These are phyloP conservation scores for Papilio dardanus DNA, from an alignment of 1,140 invertebrate genomes.

Conservation along the genomic window DNA sequence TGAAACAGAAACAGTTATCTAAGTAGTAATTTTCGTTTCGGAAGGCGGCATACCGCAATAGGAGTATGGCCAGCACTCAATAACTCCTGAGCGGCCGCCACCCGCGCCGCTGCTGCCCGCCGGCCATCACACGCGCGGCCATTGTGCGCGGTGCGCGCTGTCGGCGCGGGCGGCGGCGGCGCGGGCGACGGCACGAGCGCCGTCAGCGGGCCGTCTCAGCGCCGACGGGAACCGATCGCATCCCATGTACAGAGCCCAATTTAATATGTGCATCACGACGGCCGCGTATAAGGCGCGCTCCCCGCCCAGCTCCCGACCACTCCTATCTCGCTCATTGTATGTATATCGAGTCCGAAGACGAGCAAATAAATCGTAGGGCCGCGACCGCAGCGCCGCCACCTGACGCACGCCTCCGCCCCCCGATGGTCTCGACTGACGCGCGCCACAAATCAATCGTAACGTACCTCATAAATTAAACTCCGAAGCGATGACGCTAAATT, in stretches of 20 bases:
- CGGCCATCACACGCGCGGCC: constrained; percentile 62
- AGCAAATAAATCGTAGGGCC: constrained; percentile 69
- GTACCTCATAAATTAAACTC: constrained; percentile 79
- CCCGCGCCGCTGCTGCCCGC: constrained; percentile 58
- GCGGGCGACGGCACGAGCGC: constrained; percentile 57
- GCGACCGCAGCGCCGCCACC: constrained; percentile 40
- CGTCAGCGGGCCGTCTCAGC: constrained; percentile 70
- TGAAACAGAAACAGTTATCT: background rate
- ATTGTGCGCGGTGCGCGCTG: constrained; percentile 53
- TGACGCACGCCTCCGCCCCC: constrained; percentile 26
- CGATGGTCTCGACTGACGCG: background rate
- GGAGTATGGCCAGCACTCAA: constrained; percentile 48
- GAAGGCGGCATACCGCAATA: constrained; percentile 33
- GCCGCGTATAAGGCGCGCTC: constrained; percentile 68
- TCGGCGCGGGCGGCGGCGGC: background rate
- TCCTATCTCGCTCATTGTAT: constrained; percentile 79
- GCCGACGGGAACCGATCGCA: constrained; percentile 61
- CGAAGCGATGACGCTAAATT: constrained; percentile 81
- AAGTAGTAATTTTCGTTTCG: background rate
- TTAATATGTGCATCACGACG: constrained; percentile 82
- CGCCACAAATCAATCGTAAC: constrained; percentile 79
- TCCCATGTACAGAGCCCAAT: constrained; percentile 76
- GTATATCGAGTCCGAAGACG: constrained; percentile 68
- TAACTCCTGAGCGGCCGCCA: constrained; percentile 59
- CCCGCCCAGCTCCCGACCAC: constrained; percentile 71